Percentiles rank a stretch among this genome's conserved stretches.
Conservation (phyloP, 2,888 invertebrate species). For the Tetranychus truncatus region DNA sequence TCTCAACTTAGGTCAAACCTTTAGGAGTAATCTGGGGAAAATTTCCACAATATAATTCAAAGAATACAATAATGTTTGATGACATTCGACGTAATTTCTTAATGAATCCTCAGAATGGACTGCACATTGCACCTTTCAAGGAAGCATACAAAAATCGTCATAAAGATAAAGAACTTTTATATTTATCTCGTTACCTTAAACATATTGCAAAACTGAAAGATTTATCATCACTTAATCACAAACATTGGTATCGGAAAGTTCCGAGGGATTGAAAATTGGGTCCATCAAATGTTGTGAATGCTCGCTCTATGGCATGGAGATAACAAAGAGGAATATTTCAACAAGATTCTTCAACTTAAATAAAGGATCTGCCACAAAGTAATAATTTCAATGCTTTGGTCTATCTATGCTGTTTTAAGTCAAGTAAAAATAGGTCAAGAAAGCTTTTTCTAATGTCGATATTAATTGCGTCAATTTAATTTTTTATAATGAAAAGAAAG, state of each 20-base stretch:
- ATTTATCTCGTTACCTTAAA: constrained; percentile 56
- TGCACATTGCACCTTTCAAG: constrained; percentile 59
- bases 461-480: too few species aligned
- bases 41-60: constrained; percentile 62
- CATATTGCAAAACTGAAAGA: constrained; percentile 63
- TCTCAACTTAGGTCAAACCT: constrained; percentile 47
- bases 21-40: constrained; percentile 93
- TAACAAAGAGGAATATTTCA: too few species aligned
- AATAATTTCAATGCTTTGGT: too few species aligned
- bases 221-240: constrained; percentile 65
- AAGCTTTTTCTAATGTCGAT: too few species aligned
- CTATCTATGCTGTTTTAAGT: too few species aligned
- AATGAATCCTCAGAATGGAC: constrained; percentile 85
- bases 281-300: too few species aligned
- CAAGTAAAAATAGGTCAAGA: too few species aligned
- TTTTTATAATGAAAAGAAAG: too few species aligned
- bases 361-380: too few species aligned
- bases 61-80: constrained; percentile 95
- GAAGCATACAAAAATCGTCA: constrained; percentile 72
- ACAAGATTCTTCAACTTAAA: too few species aligned
- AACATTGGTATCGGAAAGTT: constrained; percentile 53
- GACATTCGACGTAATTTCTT: constrained; percentile 85
- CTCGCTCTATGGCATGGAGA: too few species aligned
- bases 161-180: constrained; percentile 61
- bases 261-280: neutral